Evolutionary conservation across 2,113 vertebrate genomes (phyloP), one percentile per base, ranked within the genome.

Genomic region (Thamnophis sirtalis): DNA sequence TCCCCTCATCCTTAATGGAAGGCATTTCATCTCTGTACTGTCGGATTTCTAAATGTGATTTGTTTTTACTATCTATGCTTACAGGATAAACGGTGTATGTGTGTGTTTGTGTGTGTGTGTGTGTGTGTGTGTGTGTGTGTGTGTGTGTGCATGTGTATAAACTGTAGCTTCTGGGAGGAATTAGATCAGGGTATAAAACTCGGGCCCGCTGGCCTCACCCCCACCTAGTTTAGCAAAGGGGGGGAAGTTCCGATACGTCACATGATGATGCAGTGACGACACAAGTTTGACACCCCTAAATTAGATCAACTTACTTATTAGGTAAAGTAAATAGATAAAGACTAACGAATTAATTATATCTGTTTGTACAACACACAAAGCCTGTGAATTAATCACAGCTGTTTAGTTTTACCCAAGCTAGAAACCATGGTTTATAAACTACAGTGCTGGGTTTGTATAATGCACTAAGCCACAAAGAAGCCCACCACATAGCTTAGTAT

Each of bases 191-290:
- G 53, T 54, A 13, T 54, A 3, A 54, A 54, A 54, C 15, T 54
- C 3, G 53, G 53, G 53, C 53, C 53, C 3, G 15, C 1, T 1
- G 53, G 53, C 3, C 53, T 13, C 3, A 3, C 53, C 53, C 53
- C 53, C 53, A 4, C 13, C 53, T 0, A 3, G 53, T 54, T 54
- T 54, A 54, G 53, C 53, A 13, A 54, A 54, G 53, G 15, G 13
- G 53, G 10, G 4, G 4, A 17, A 54, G 53, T 54, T 15, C 53
- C 4, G 3, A 54, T 54, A 54, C 13, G 13, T 54, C 53, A 54
- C 13, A 2, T 54, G 53, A 54, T 0, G 0, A 17, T 3, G 9
- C 4, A 0, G 10, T 53, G 51, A 53, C 51, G 3, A 53, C 2
- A 13, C 4, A 15, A 54, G 53, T 54, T 54, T 15, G 53, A 54